Percentiles rank a stretch among this genome's conserved stretches.
Conservation (phyloP, 2,888 invertebrate species). For the Drosophila mayaguana region DNA sequence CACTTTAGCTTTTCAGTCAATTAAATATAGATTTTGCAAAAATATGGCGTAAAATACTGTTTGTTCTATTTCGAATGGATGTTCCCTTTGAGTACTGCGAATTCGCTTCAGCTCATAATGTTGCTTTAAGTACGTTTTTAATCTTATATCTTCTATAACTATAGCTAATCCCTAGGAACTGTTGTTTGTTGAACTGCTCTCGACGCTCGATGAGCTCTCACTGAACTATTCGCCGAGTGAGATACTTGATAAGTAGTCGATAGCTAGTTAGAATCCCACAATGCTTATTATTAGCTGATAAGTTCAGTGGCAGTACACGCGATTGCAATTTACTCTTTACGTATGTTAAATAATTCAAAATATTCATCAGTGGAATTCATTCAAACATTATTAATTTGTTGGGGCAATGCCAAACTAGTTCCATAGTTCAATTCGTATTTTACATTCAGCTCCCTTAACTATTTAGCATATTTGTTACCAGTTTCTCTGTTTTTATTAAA, state of each 20-base stretch:
- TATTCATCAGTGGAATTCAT: constrained; percentile 12
- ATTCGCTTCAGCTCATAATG: not conserved
- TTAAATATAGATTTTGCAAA: not conserved
- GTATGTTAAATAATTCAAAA: constrained; percentile 26
- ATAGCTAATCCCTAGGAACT: not conserved
- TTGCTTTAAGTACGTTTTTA: not conserved
- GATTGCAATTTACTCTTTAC: constrained; percentile 33
- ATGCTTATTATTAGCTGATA: constrained; percentile 41
- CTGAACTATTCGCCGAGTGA: constrained; percentile 42
- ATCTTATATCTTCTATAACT: too few species aligned
- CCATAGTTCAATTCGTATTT: not conserved
- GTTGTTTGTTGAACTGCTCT: constrained; percentile 26
- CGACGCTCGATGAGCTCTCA: constrained; percentile 38
- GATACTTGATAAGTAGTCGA: constrained; percentile 34
- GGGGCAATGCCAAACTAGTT: constrained; percentile 40
- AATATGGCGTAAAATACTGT: not conserved
- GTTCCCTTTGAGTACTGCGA: not conserved
- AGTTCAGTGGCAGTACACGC: constrained; percentile 47
- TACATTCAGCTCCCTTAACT: not conserved
- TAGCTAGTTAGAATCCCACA: constrained; percentile 84
- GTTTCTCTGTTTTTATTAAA: not conserved
- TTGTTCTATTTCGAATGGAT: not conserved
- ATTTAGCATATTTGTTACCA: not conserved
- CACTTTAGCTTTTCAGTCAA: not conserved
- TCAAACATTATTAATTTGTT: constrained; percentile 3